Evolutionary conservation across 2,113 vertebrate species (phyloP).

Genomic region (Pluvianellus socialis): DNA sequence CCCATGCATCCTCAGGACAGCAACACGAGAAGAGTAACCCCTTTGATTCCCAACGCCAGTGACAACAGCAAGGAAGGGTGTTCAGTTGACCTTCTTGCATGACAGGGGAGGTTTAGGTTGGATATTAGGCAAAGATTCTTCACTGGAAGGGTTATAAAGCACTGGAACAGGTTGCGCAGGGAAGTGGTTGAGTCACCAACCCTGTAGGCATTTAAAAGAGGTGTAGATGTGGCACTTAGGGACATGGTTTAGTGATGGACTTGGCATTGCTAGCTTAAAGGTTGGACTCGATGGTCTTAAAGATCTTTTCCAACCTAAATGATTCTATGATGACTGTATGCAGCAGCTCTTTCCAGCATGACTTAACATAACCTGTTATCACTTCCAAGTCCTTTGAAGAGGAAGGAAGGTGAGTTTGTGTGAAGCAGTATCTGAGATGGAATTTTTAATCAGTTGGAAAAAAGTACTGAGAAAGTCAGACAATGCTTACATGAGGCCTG

Average conservation of each 20-base stretch:
- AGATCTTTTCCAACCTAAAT: not conserved
- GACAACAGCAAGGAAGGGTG: not conserved
- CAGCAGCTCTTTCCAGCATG: not conserved
- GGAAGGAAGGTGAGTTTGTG: not conserved
- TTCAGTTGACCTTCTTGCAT: accelerated
- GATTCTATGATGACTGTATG: not conserved
- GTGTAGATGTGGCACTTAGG: accelerated
- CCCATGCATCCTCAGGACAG: not conserved
- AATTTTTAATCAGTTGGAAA: not conserved
- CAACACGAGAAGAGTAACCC: not conserved
- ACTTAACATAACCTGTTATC: not conserved
- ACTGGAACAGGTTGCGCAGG: not conserved
- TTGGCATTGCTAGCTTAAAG: not conserved
- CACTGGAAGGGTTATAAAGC: accelerated
- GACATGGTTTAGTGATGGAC: not conserved
- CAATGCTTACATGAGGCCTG: not conserved
- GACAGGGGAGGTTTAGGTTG: not conserved
- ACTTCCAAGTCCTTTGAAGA: not conserved
- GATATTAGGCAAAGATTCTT: not conserved
- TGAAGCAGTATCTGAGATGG: not conserved
- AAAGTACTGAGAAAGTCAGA: not conserved
- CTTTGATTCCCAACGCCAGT: not conserved
- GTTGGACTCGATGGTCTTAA: not conserved
- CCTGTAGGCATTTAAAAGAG: not conserved
- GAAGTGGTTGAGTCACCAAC: not conserved